Base-by-base conservation (phyloP, 2,888 invertebrate species). In the Troides helena region DNA sequence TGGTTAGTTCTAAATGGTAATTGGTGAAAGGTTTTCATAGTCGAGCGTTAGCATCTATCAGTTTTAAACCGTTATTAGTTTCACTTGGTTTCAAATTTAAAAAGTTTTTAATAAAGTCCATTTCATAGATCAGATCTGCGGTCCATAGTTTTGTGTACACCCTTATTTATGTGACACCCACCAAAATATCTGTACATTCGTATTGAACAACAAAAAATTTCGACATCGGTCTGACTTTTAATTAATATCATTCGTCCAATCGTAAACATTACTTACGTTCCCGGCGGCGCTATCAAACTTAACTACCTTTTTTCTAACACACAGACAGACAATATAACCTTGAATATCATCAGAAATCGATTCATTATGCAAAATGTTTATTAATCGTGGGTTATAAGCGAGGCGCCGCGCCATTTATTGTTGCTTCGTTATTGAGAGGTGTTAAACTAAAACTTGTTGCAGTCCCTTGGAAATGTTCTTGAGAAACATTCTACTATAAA, bases 341-440 rank as follows among this genome's bases (percentile, higher is more conserved):
- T 67, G 73, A 76, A 81, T 84, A 83, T 83, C 80, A 73, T 77
- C 72, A 73, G 74, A 74, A 78, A 73, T 77, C 74, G 23, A 81
- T 77, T 75, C 73, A 78, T 83, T 85, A 84, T 81, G 83, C 82
- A 80, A 84, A 87, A 81, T 76, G 76, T 74, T 79, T 72, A 73
- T 74, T 79, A 62, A 58, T 65, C 66, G 78, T 79, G 76, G 73
- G 75, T 80, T 78, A 79, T 82, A 81, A 81, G 73, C 72, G 72
- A 75, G 74, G 76, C 79, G 78, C 78, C 77, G 72, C 74, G 69
- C 80, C 74, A 76, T 74, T 77, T 77, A 78, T 80, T 78, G 74
- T 81, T 78, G 77, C 73, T 67, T 74, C 77, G 76, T 79, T 64
- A 70, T 72, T 72, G 69, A 64, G 69, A 67, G 67, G 70, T 73